These are phyloP conservation scores for Phalangium opilio DNA, from an alignment of 2,888 invertebrate genomes.

Conservation along the genomic window DNA sequence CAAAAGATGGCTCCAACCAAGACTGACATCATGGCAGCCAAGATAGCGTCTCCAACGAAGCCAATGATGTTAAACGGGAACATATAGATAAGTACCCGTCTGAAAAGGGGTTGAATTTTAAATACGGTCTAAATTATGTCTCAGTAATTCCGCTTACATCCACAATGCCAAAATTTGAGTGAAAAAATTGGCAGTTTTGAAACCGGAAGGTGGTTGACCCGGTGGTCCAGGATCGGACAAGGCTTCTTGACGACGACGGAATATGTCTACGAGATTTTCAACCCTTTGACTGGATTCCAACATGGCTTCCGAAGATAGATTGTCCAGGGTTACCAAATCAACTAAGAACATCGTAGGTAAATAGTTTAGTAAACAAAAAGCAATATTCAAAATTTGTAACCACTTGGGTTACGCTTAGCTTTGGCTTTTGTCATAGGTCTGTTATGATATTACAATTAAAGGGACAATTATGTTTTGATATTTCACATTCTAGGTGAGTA, in stretches of 20 bases:
- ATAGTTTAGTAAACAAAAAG: too few relatives aligned
- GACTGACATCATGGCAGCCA: slow-evolving; percentile 65
- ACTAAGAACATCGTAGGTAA: too few relatives aligned
- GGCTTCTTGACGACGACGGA: slow-evolving; percentile 42
- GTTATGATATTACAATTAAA: too few relatives aligned
- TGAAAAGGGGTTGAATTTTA: slow-evolving; percentile 19
- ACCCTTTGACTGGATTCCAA: slow-evolving; percentile 85
- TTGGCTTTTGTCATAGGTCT: too few relatives aligned
- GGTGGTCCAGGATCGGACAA: slow-evolving; percentile 60
- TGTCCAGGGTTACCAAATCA: slow-evolving; percentile 83
- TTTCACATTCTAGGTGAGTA: too few relatives aligned
- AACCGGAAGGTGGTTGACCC: slow-evolving; percentile 50
- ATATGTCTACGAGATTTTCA: slow-evolving; percentile 70
- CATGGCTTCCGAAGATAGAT: slow-evolving; percentile 84
- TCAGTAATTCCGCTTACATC: slow-evolving; percentile 35
- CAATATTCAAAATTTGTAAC: too few relatives aligned
- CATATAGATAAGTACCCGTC: slow-evolving; percentile 48
- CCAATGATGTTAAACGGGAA: slow-evolving; percentile 68
- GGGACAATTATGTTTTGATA: too few relatives aligned
- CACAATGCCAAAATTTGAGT: slow-evolving; percentile 54
- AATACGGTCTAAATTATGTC: background rate
- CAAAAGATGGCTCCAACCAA: slow-evolving; percentile 74
- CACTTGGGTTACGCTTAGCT: too few relatives aligned
- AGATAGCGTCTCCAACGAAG: slow-evolving; percentile 58
- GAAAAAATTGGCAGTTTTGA: slow-evolving; percentile 46